phyloP scores from a whole-genome alignment of 2,888 invertebrate genomes.

The Acrobasis repandana region DNA sequence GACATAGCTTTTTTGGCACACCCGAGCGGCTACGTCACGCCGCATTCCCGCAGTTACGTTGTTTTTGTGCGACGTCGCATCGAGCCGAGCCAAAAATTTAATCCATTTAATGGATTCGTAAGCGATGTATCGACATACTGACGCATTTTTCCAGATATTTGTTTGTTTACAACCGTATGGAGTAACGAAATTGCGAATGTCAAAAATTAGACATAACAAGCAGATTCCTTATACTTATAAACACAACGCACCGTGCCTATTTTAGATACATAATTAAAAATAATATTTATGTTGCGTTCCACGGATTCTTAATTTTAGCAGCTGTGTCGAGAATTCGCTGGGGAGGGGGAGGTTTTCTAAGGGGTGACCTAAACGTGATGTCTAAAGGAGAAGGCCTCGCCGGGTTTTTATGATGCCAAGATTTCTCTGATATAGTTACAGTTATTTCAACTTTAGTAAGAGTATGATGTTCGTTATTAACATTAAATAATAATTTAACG shows the following conservation, averaged over 20 bases:
- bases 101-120: conserved; percentile 65
- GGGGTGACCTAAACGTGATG: conserved; percentile 44
- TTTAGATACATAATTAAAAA: neutral
- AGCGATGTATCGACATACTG: conserved; percentile 54
- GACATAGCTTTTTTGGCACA: no score
- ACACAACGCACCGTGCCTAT: no score
- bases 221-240: no score
- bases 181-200: neutral
- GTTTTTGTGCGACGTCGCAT: conserved; percentile 51
- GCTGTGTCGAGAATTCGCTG: conserved; percentile 49
- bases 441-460: conserved; percentile 26
- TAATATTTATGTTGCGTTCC: conserved; percentile 25
- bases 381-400: conserved; percentile 52
- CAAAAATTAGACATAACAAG: neutral
- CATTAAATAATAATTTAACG: no score
- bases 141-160: conserved; percentile 40
- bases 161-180: conserved; percentile 29
- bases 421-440: conserved; percentile 43
- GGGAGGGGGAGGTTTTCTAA: conserved; percentile 46
- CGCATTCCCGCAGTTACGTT: conserved; percentile 49
- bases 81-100: conserved; percentile 64
- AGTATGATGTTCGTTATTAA: neutral
- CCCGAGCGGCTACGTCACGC: conserved; percentile 37
- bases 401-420: conserved; percentile 45
- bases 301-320: conserved; percentile 44